A percentile compares a stretch with the other conserved stretches of the same genome.
Conservation (phyloP, 92 coral and sea anemone species). For the Palythoa caribaeorum region DNA sequence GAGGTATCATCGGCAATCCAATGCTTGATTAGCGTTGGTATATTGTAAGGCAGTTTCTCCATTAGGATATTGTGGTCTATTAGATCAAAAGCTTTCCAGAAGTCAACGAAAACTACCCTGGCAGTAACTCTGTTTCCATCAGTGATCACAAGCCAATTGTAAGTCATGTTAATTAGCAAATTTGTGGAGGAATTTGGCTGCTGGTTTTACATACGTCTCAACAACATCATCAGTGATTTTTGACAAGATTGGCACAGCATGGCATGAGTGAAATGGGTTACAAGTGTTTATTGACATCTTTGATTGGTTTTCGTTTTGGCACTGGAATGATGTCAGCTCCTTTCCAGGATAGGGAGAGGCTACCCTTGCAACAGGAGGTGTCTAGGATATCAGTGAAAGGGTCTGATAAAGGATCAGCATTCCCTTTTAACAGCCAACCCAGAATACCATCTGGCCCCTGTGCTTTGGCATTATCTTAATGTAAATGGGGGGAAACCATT, state of each 20-base stretch:
- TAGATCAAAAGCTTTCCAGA: neutral
- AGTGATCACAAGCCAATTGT: neutral
- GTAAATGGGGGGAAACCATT: too few species aligned
- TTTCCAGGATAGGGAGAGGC: constrained; percentile 21
- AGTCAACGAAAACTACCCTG: neutral
- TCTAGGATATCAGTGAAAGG: constrained; percentile 49
- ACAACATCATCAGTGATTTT: neutral
- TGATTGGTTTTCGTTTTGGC: neutral
- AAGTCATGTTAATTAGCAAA: too few species aligned
- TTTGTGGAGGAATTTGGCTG: neutral
- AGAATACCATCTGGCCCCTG: constrained; percentile 65
- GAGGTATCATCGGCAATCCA: constrained; percentile 3
- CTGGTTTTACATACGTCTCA: neutral
- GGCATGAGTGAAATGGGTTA: too few species aligned
- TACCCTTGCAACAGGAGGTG: constrained; percentile 46
- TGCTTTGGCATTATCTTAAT: constrained; percentile 38
- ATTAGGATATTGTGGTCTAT: neutral
- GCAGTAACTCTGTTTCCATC: neutral
- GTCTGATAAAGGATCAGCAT: constrained; percentile 43
- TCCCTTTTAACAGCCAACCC: neutral
- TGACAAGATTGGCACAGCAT: too few species aligned
- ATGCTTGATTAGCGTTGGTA: neutral
- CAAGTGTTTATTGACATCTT: too few species aligned
- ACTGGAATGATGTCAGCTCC: constrained; percentile 12
- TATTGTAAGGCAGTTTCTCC: constrained; percentile 5